These are phyloP conservation scores for Gonatopus flavifemur DNA, from an alignment of 1,140 invertebrate species.

Conservation along the genomic window DNA sequence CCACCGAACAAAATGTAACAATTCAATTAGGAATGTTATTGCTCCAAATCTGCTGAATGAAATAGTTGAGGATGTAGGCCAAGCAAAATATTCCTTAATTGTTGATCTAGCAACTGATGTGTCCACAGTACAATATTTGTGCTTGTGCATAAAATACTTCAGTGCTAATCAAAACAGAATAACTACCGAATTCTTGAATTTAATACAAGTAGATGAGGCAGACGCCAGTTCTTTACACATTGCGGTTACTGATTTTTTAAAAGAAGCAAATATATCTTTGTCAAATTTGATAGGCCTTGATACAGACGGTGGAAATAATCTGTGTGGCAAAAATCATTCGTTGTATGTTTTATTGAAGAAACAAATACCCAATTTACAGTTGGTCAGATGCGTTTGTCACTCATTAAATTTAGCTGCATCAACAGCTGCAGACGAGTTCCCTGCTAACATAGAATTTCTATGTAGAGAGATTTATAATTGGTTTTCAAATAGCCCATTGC, in stretches of 20 bases:
- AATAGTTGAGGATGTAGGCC: neutral
- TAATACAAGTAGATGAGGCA: slow-evolving; percentile 2
- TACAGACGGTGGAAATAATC: slow-evolving; percentile 16
- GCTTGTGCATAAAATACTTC: slow-evolving; percentile 3
- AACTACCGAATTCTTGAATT: slow-evolving; percentile 1
- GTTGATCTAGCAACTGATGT: neutral
- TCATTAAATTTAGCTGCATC: slow-evolving; percentile 28
- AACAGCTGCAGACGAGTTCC: slow-evolving; percentile 24
- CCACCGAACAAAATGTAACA: neutral
- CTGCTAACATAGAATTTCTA: slow-evolving; percentile 26
- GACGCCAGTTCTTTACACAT: neutral
- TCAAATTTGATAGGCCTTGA: slow-evolving; percentile 14
- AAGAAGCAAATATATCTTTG: slow-evolving; percentile 1
- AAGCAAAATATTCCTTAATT: neutral
- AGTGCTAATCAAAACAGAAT: neutral
- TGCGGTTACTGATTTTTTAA: slow-evolving; percentile 7
- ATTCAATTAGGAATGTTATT: slow-evolving; percentile 1
- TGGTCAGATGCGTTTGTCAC: slow-evolving; percentile 25
- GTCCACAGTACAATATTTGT: slow-evolving; percentile 3
- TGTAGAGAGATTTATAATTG: slow-evolving; percentile 27
- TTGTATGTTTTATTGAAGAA: slow-evolving; percentile 21
- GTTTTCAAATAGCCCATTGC: slow-evolving; percentile 20
- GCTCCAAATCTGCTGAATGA: neutral
- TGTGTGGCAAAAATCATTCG: slow-evolving; percentile 24
- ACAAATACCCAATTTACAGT: slow-evolving; percentile 14